phyloP scores from a whole-genome alignment of 2,888 invertebrate genomes.

The Gymnosoma rotundatum region DNA sequence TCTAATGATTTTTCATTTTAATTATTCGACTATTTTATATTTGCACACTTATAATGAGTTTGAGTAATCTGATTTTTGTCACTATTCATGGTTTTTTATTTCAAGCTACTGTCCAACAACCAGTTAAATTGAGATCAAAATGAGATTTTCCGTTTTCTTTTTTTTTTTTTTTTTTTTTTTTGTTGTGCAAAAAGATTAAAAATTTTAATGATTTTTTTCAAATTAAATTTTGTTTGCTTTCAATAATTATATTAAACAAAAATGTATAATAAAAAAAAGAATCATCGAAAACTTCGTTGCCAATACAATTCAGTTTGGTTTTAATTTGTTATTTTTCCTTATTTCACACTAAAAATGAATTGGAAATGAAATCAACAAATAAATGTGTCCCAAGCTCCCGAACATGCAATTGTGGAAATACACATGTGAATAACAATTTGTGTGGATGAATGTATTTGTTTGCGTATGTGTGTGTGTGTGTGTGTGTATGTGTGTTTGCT shows the following conservation, averaged over 20 bases:
- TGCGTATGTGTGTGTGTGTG: constrained; percentile 1
- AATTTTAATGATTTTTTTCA: constrained; percentile 28
- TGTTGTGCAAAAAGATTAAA: constrained; percentile 26
- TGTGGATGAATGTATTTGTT: neutral
- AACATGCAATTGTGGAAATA: constrained; percentile 56
- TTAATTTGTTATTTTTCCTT: neutral
- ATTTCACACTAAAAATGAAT: constrained; percentile 65
- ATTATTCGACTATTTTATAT: too few species aligned
- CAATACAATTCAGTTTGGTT: constrained; percentile 14
- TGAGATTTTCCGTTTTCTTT: neutral
- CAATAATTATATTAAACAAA: constrained; percentile 63
- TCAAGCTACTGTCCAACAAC: neutral
- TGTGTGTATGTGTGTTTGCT: constrained; percentile 24
- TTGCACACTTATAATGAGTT: too few species aligned
- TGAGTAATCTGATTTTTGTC: neutral
- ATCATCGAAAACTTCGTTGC: constrained; percentile 17
- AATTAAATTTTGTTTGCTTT: constrained; percentile 67
- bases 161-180: constrained; percentile 1
- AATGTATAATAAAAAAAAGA: neutral
- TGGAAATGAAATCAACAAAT: constrained; percentile 69
- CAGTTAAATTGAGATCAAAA: too few species aligned
- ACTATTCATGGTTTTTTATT: neutral
- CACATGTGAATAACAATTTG: constrained; percentile 52
- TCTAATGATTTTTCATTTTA: too few species aligned
- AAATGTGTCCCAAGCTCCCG: constrained; percentile 63